Conservation (phyloP, 2,797 vertebrate species). For the Onychomys arenicola region DNA sequence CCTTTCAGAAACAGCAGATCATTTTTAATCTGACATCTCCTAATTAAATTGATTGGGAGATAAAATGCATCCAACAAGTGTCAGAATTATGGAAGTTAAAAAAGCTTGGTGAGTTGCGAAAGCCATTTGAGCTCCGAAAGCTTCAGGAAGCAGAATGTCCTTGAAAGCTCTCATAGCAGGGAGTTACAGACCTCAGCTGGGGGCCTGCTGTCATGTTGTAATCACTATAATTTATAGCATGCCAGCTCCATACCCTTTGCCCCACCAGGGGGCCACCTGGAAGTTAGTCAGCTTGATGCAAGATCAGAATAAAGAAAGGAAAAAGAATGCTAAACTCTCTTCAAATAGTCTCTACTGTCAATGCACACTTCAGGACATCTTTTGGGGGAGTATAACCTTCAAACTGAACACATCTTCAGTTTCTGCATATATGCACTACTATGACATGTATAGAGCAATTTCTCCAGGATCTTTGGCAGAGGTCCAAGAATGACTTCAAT, state of each 20-base stretch:
- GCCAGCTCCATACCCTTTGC: constrained; percentile 2
- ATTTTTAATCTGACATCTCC: constrained; percentile 69
- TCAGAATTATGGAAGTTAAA: constrained; percentile 42
- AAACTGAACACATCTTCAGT: background rate
- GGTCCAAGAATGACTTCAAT: constrained; percentile 35
- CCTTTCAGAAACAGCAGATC: constrained; percentile 75
- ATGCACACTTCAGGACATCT: background rate
- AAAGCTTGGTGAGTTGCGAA: constrained; percentile 36
- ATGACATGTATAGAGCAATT: background rate
- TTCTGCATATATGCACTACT: background rate
- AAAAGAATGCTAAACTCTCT: background rate
- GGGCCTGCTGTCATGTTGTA: constrained; percentile 43
- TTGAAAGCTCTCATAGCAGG: constrained; percentile 64
- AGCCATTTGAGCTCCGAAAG: constrained; percentile 31
- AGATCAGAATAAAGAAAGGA: background rate
- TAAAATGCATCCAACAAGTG: constrained; percentile 70
- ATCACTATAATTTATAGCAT: constrained; percentile 63
- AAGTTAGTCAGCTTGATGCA: constrained; percentile 40
- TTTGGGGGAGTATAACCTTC: constrained; percentile 23
- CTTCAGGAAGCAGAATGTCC: constrained; percentile 35
- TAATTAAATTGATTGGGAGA: constrained; percentile 81
- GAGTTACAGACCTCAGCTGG: constrained; percentile 59
- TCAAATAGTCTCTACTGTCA: background rate
- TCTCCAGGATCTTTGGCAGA: background rate
- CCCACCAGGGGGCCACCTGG: constrained; percentile 57